Conservation (phyloP, 2,113 vertebrate species). For the Ursus arctos region DNA sequence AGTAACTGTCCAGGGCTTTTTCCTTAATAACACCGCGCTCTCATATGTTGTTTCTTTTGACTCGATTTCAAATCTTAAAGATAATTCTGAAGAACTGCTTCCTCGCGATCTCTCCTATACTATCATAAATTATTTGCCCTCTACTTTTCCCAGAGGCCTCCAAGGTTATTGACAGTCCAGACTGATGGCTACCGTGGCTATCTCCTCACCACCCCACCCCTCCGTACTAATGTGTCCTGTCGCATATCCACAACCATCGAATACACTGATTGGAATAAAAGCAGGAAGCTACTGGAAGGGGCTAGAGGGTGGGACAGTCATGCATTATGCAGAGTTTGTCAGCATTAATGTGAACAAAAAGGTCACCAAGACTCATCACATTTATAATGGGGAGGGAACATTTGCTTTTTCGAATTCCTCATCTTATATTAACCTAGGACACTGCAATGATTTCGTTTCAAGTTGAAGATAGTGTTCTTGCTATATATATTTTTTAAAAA, state of each 20-base stretch:
- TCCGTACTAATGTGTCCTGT: background rate
- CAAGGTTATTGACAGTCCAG: background rate
- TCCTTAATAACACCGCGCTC: background rate
- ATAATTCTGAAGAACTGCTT: background rate
- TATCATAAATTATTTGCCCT: background rate
- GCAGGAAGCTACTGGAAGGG: background rate
- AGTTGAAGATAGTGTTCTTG: slow-evolving; percentile 80
- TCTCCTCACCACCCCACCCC: background rate
- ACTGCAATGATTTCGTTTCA: slow-evolving; percentile 76
- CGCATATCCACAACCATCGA: background rate
- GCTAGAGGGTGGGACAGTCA: background rate
- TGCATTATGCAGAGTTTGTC: background rate
- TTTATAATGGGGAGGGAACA: background rate
- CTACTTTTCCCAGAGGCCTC: background rate
- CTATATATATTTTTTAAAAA: slow-evolving; percentile 50
- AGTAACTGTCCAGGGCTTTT: background rate
- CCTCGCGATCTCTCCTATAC: background rate
- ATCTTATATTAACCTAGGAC: slow-evolving; percentile 65
- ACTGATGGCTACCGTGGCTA: background rate
- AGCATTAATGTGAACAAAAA: slow-evolving; percentile 39
- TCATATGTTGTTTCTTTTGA: background rate
- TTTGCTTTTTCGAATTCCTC: slow-evolving; percentile 80
- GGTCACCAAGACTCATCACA: background rate
- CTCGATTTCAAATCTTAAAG: background rate
- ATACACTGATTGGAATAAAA: background rate